Conservation (phyloP, 2,113 vertebrate species). For the Brachypteracias leptosomus region DNA sequence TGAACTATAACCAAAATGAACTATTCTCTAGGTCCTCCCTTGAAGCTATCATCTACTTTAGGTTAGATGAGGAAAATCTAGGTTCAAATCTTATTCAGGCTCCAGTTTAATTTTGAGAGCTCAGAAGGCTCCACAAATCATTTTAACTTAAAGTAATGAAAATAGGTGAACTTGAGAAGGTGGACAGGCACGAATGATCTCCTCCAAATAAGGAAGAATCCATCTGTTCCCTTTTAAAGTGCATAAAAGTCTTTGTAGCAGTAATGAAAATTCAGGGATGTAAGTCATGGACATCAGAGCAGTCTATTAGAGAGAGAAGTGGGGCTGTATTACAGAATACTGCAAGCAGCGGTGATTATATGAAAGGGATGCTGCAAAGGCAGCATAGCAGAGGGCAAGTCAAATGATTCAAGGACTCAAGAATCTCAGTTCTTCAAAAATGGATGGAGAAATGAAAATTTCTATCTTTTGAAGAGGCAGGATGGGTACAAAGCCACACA, state of each 20-base stretch:
- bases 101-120: slow-evolving; percentile 60
- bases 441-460: slow-evolving; percentile 41
- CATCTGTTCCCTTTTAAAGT: slow-evolving; percentile 64
- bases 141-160: slow-evolving; percentile 62
- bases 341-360: slow-evolving; percentile 33
- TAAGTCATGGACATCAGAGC: slow-evolving; percentile 67
- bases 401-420: slow-evolving; percentile 47
- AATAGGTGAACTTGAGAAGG: slow-evolving; percentile 66
- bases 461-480: slow-evolving; percentile 26
- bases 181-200: slow-evolving; percentile 61
- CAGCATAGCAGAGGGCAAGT: slow-evolving; percentile 41
- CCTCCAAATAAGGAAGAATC: slow-evolving; percentile 60
- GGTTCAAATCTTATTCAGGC: slow-evolving; percentile 59
- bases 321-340: slow-evolving; percentile 46
- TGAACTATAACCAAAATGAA: slow-evolving; percentile 64
- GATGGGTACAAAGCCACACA: background rate
- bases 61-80: slow-evolving; percentile 52
- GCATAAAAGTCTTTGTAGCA: slow-evolving; percentile 51
- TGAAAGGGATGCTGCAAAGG: slow-evolving; percentile 52
- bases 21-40: slow-evolving; percentile 52
- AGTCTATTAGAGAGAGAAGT: slow-evolving; percentile 48
- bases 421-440: slow-evolving; percentile 47
- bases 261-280: slow-evolving; percentile 68
- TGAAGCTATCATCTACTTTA: slow-evolving; percentile 51
- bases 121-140: slow-evolving; percentile 61